phyloP scores from a whole-genome alignment of 1,140 invertebrate species.

The Drosophila sulfurigaster region DNA sequence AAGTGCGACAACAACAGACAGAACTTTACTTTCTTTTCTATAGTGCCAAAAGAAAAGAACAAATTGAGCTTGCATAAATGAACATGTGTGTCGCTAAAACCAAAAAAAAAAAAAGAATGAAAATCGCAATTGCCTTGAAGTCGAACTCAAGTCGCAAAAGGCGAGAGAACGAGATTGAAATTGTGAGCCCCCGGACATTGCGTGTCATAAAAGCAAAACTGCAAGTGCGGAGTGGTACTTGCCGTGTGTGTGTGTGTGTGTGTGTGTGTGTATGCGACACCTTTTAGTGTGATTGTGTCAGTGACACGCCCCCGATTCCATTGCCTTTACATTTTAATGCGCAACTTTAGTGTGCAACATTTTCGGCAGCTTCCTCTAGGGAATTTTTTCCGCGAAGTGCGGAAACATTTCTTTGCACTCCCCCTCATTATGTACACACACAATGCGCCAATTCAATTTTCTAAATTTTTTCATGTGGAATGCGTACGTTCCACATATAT shows the following conservation, averaged over 20 bases:
- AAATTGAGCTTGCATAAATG: constrained; percentile 6
- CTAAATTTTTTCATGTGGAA: constrained; percentile 41
- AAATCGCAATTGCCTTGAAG: constrained; percentile 43
- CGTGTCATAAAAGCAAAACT: constrained; percentile 56
- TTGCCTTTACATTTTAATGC: constrained; percentile 20
- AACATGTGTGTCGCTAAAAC: not conserved
- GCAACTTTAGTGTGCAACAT: constrained; percentile 27
- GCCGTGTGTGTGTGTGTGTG: constrained; percentile 42
- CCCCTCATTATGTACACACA: constrained; percentile 37
- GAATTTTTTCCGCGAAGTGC: not conserved
- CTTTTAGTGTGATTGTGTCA: constrained; percentile 74
- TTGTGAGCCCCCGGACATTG: constrained; percentile 12
- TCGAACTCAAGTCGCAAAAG: not conserved
- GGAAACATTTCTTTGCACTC: not conserved
- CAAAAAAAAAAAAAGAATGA: not conserved
- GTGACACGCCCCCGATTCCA: constrained; percentile 37
- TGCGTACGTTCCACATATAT: not conserved
- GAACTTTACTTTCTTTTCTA: constrained; percentile 5
- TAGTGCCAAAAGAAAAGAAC: constrained; percentile 29
- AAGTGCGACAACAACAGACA: not conserved
- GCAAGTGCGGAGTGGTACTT: constrained; percentile 35
- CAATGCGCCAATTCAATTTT: constrained; percentile 71
- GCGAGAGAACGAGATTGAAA: constrained; percentile 2
- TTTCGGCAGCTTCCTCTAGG: not conserved
- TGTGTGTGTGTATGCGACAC: constrained; percentile 38